Percentiles rank a stretch among this genome's conserved stretches.
Conservation (phyloP, 2,113 vertebrate species). For the Lasiurus borealis region DNA sequence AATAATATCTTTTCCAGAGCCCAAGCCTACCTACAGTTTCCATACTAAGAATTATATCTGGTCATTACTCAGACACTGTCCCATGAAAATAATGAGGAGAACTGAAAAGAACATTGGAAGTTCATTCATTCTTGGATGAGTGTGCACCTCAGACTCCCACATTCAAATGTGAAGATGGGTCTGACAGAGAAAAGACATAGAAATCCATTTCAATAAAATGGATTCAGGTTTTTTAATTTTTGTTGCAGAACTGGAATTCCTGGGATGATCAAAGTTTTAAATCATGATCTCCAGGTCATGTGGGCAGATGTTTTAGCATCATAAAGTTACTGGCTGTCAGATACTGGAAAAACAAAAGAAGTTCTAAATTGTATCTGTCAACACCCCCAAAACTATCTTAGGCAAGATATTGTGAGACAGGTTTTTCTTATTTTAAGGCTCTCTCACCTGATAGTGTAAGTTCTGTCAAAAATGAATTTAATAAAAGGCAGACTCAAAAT, state of each 20-base stretch:
- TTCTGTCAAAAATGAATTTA: constrained; percentile 63
- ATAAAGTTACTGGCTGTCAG: constrained; percentile 50
- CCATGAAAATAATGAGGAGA: background rate
- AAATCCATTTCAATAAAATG: constrained; percentile 46
- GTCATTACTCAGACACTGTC: background rate
- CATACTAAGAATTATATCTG: background rate
- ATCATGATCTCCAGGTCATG: background rate
- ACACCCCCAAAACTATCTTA: constrained; percentile 16
- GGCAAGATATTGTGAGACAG: constrained; percentile 51
- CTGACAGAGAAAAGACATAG: constrained; percentile 20
- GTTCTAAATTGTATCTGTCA: constrained; percentile 50
- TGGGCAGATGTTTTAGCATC: constrained; percentile 13
- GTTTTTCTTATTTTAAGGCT: constrained; percentile 45
- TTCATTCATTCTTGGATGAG: constrained; percentile 42
- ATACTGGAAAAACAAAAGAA: constrained; percentile 61
- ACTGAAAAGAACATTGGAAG: constrained; percentile 29
- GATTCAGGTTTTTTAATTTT: constrained; percentile 45
- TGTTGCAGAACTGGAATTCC: constrained; percentile 39
- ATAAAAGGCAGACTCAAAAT: constrained; percentile 66
- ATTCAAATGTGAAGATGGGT: constrained; percentile 48
- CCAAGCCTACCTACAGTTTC: background rate
- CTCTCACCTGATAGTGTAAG: constrained; percentile 2
- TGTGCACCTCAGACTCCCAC: background rate
- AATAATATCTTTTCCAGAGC: background rate
- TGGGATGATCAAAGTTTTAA: constrained; percentile 22